phyloP scores from a whole-genome alignment of 2,888 invertebrate species.

The Theretra japonica region DNA sequence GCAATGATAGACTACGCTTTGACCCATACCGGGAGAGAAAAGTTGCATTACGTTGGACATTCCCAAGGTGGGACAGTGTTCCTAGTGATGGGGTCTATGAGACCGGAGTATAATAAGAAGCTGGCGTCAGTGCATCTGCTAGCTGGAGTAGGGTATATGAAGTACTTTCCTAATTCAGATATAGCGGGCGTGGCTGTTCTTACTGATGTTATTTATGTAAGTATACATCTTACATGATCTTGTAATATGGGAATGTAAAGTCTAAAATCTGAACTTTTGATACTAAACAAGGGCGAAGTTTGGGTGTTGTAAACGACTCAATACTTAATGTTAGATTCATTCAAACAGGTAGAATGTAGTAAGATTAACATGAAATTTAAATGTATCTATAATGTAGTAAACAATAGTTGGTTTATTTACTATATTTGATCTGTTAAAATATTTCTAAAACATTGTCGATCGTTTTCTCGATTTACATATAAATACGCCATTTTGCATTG shows the following conservation, averaged over 20 bases:
- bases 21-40: constrained; percentile 50
- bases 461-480: no score
- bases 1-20: constrained; percentile 69
- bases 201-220: constrained; percentile 63
- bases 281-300: no score
- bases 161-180: constrained; percentile 54
- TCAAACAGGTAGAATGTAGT: no score
- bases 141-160: constrained; percentile 67
- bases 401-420: no score
- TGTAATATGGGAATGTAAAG: background rate
- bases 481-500: no score
- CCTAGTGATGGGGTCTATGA: constrained; percentile 59
- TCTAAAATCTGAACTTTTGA: constrained; percentile 9
- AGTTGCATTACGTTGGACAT: constrained; percentile 73
- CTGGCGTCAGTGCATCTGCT: constrained; percentile 65
- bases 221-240: constrained; percentile 41
- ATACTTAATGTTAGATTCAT: no score
- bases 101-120: constrained; percentile 65
- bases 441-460: no score
- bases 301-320: no score
- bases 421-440: no score
- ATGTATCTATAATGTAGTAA: no score
- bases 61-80: constrained; percentile 75
- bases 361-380: no score
- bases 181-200: constrained; percentile 43